Evolutionary conservation across 1,140 invertebrate species (phyloP), one percentile per base, ranked within the genome.

Genomic region (Drosophila sucinea): DNA sequence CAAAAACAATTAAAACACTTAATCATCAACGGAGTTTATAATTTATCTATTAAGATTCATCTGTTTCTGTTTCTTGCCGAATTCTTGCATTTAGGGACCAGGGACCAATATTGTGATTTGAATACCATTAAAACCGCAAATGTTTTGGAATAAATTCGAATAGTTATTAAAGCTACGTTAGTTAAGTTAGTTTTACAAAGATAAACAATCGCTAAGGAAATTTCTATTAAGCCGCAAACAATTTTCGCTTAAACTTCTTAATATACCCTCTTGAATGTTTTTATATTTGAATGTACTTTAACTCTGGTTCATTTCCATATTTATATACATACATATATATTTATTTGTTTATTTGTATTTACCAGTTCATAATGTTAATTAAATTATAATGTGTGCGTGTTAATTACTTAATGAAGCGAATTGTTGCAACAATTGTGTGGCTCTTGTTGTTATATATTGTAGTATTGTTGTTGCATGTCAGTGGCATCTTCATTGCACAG

Each of bases 371-470:
- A 74, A 70, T 60, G 67, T 81, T 87, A 82, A 86, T 86, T 81
- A 73, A 86, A 73, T 82, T 86, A 77, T 70, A 82, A 79, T 79
- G 79, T 41, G 64, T 41, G 61, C 76, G 67, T 77, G 76, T 87
- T 87, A 86, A 86, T 86, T 87, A 86, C 61, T 71, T 83, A 86
- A 86, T 83, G 79, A 86, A 87, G 83, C 79, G 83, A 73, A 87
- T 82, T 73, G 70, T 60, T 73, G 72, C 54, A 72, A 70, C 44
- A 71, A 74, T 73, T 82, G 60, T 79, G 35, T 51, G 41, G 60
- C 30, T 65, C 63, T 58, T 80, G 65, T 38, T 66, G 56, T 55
- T 57, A 55, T 11, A 64, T 35, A 17, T 17, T 17, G 17, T 17
- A 10, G 33, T 10, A 10, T 35, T 47, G 10, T 51, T 51, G 44